These are phyloP conservation scores for Galleria mellonella DNA, from an alignment of 1,140 invertebrate species.

Conservation along the genomic window DNA sequence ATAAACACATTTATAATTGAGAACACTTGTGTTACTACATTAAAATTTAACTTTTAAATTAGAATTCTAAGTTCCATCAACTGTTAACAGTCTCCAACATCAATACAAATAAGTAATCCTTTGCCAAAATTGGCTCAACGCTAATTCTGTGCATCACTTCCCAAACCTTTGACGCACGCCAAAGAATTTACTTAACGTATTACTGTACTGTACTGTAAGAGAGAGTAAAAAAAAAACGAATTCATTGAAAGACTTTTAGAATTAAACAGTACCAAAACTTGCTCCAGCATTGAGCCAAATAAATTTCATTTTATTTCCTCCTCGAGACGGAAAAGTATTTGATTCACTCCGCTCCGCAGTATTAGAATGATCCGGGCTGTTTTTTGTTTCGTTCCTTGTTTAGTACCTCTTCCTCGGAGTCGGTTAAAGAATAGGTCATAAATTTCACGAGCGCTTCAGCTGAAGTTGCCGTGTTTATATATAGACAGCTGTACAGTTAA, in stretches of 20 bases:
- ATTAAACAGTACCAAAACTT: slow-evolving; percentile 30
- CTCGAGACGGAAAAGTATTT: slow-evolving; percentile 34
- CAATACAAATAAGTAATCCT: too few relatives aligned
- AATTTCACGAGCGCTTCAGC: slow-evolving; percentile 34
- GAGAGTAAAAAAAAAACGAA: too few relatives aligned
- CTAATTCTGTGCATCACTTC: too few relatives aligned
- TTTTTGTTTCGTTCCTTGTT: slow-evolving; percentile 27
- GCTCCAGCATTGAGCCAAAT: slow-evolving; percentile 18
- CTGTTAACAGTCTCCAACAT: too few relatives aligned
- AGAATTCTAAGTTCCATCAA: too few relatives aligned
- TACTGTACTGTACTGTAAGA: too few relatives aligned
- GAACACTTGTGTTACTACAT: too few relatives aligned
- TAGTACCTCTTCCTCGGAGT: slow-evolving; percentile 23
- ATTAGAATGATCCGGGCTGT: slow-evolving; percentile 42
- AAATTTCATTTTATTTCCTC: slow-evolving; percentile 39
- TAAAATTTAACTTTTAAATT: too few relatives aligned
- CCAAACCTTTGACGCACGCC: too few relatives aligned
- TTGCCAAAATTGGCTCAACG: too few relatives aligned
- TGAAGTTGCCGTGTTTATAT: slow-evolving; percentile 26
- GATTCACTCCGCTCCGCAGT: slow-evolving; percentile 29
- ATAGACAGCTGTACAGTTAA: neutral
- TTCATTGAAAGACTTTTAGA: slow-evolving; percentile 2
- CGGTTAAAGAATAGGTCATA: slow-evolving; percentile 39
- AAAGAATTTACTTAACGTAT: too few relatives aligned
- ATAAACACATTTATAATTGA: too few relatives aligned